Conservation (phyloP, 1,140 invertebrate species). For the Liolophura sinensis region DNA sequence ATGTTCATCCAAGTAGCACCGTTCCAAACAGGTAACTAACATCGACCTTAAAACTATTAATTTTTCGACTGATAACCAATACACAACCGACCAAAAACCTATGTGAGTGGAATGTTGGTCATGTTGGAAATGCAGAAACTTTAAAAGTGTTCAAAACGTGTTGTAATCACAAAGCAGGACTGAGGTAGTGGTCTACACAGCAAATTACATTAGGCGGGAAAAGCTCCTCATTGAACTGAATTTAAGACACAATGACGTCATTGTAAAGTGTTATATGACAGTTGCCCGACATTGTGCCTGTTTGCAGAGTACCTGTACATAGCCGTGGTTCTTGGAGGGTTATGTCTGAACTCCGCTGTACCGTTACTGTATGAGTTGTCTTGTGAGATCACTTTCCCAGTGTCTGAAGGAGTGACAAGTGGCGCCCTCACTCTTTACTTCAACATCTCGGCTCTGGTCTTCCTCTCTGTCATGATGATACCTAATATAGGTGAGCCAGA, state of each 20-base stretch:
- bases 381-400: conserved; percentile 62
- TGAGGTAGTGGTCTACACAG: background rate
- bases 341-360: conserved; percentile 56
- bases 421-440: conserved; percentile 60
- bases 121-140: too few relatives aligned
- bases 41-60: background rate
- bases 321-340: conserved; percentile 13
- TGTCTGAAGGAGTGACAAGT: conserved; percentile 62
- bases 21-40: conserved; percentile 17
- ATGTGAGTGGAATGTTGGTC: too few relatives aligned
- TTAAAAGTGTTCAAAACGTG: too few relatives aligned
- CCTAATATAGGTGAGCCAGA: conserved; percentile 39
- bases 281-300: background rate
- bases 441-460: conserved; percentile 56
- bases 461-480: conserved; percentile 57
- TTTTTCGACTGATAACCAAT: background rate
- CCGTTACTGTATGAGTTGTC: conserved; percentile 62
- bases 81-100: too few relatives aligned
- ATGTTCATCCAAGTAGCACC: conserved; percentile 15
- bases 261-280: background rate
- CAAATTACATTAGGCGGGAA: conserved; percentile 2
- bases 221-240: background rate
- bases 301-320: background rate
- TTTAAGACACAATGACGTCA: background rate
- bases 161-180: conserved; percentile 4